Conservation (phyloP, 2,113 vertebrate genomes). For the Gnathonemus longibarbis region DNA sequence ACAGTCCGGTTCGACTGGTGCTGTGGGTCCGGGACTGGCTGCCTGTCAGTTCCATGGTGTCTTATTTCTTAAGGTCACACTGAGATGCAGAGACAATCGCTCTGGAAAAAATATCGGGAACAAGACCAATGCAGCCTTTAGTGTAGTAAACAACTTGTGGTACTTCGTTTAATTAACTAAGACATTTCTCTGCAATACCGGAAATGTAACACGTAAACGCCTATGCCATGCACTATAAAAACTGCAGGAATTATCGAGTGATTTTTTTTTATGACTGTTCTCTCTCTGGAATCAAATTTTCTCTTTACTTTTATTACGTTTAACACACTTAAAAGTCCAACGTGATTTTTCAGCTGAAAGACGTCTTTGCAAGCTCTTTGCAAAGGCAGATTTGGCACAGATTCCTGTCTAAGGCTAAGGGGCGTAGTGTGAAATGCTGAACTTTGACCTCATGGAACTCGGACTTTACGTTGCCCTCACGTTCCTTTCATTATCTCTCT, state of each 20-base stretch:
- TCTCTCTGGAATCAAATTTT: neutral
- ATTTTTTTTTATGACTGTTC: neutral
- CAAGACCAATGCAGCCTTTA: neutral
- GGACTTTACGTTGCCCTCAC: constrained; percentile 19
- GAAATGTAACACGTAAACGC: neutral
- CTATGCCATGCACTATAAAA: neutral
- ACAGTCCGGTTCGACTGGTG: neutral
- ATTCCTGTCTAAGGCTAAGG: neutral
- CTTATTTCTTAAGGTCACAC: neutral
- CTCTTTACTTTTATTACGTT: neutral
- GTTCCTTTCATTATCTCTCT: constrained; percentile 15
- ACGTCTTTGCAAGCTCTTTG: neutral
- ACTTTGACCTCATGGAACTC: constrained; percentile 53
- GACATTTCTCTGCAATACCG: neutral
- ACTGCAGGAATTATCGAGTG: neutral
- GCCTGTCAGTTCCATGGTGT: neutral
- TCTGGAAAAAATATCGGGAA: neutral
- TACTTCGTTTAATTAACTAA: neutral
- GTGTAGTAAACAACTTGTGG: neutral
- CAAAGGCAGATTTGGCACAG: neutral
- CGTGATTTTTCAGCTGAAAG: neutral
- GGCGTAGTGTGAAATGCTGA: constrained; percentile 29
- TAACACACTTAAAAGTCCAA: neutral
- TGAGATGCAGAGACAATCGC: neutral
- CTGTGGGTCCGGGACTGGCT: neutral